phyloP scores from a whole-genome alignment of 2,797 vertebrate genomes.

The Dermochelys coriacea region DNA sequence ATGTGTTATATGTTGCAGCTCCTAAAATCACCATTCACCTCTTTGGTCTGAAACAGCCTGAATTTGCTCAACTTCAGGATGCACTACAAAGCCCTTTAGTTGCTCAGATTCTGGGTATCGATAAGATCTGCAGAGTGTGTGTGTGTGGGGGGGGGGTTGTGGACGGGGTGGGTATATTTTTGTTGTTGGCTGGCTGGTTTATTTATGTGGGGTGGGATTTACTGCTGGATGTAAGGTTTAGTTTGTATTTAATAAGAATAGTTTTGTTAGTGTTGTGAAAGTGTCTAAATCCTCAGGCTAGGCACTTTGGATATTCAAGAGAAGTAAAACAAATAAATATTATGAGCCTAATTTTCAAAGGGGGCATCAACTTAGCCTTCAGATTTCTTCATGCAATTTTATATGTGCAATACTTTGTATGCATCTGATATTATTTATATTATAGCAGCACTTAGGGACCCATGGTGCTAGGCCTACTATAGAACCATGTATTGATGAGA shows the following conservation, averaged over 20 bases:
- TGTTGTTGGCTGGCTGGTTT: background rate
- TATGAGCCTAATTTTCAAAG: background rate
- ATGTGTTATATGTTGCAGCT: too few species aligned
- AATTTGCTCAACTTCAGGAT: background rate
- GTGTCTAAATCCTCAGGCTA: background rate
- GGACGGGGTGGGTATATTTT: background rate
- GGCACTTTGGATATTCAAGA: background rate
- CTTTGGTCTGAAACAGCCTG: too few species aligned
- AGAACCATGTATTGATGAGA: background rate
- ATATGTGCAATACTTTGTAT: background rate
- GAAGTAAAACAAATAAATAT: background rate
- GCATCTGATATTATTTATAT: background rate
- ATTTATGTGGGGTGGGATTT: background rate
- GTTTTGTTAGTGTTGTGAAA: background rate
- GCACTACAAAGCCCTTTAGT: background rate
- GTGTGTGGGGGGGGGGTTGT: accelerated
- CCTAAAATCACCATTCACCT: too few species aligned
- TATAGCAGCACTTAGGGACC: background rate
- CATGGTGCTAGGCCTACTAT: too few species aligned
- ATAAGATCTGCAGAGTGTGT: background rate
- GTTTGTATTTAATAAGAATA: background rate
- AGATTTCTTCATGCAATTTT: background rate
- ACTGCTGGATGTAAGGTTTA: background rate
- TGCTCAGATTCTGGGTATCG: background rate
- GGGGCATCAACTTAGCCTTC: background rate